phyloP scores from a whole-genome alignment of 2,113 vertebrate genomes.

The Tupaia chinensis region DNA sequence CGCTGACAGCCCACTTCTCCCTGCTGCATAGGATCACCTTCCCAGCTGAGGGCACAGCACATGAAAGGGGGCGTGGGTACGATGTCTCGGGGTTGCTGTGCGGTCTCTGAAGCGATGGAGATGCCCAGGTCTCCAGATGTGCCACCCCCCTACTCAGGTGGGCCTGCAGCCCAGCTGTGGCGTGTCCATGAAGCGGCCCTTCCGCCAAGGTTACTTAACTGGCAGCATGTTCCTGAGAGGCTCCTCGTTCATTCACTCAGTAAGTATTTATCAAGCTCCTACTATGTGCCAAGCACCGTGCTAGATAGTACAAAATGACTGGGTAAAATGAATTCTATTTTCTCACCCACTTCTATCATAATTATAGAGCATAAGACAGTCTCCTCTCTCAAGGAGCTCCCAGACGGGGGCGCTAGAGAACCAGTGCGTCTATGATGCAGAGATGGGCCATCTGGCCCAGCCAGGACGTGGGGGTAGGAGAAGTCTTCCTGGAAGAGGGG shows the following conservation, averaged over 20 bases:
- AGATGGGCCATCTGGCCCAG: neutral
- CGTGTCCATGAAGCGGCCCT: neutral
- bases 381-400: neutral
- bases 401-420: neutral
- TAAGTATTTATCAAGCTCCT: neutral
- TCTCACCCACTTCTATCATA: neutral
- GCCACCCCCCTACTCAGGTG: neutral
- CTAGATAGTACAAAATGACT: neutral
- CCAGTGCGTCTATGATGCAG: neutral
- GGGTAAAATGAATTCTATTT: neutral
- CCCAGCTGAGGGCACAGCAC: neutral
- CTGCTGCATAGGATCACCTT: conserved; percentile 20
- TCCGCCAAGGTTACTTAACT: neutral
- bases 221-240: neutral
- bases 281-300: neutral
- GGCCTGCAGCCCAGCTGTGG: neutral
- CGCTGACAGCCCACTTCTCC: conserved; percentile 41
- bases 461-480: neutral
- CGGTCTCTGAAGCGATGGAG: neutral
- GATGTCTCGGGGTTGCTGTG: rapidly evolving
- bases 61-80: neutral
- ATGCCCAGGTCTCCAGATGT: neutral
- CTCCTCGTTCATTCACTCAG: neutral
- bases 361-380: neutral
- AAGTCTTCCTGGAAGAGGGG: neutral